A percentile compares a stretch with the other conserved stretches of the same genome.
Conservation (phyloP, 2,797 vertebrate genomes). For the Takifugu ocellatus region DNA sequence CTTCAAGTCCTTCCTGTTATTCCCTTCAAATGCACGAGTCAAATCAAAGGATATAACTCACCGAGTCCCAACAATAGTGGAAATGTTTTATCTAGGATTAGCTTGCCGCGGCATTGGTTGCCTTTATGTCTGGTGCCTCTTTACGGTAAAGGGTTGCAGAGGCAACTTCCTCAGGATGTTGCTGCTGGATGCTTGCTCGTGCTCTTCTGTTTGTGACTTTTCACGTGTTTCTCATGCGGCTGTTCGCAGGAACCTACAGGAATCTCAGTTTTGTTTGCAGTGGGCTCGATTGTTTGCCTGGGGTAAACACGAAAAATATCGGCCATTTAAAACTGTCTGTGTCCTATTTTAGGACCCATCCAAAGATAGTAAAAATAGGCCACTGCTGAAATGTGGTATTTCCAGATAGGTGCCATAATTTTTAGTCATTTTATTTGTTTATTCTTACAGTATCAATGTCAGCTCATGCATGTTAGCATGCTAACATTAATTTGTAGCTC, state of each 20-base stretch:
- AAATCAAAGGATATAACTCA: slow-evolving; percentile 15
- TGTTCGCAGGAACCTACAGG: slow-evolving; percentile 18
- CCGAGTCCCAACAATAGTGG: too few relatives aligned
- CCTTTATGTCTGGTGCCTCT: slow-evolving; percentile 36
- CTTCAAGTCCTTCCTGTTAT: slow-evolving; percentile 34
- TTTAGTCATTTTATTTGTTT: background rate
- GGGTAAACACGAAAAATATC: background rate
- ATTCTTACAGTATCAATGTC: too few relatives aligned
- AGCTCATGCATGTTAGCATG: too few relatives aligned
- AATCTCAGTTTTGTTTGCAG: slow-evolving; percentile 20
- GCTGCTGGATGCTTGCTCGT: slow-evolving; percentile 23
- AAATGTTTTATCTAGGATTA: too few relatives aligned
- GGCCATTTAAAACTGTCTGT: background rate
- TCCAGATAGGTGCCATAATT: background rate
- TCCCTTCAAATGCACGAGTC: slow-evolving; percentile 21
- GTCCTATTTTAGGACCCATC: background rate
- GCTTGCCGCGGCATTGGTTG: too few relatives aligned
- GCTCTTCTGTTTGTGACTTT: slow-evolving; percentile 30
- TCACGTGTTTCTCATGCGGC: slow-evolving; percentile 17
- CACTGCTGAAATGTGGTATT: background rate
- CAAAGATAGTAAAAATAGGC: background rate
- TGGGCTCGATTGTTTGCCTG: slow-evolving; percentile 6
- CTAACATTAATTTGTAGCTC: too few relatives aligned
- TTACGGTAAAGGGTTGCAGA: slow-evolving; percentile 45
- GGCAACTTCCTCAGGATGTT: slow-evolving; percentile 64